These are phyloP conservation scores for Sus cebifrons DNA, from an alignment of 2,797 vertebrate species.

Conservation along the genomic window DNA sequence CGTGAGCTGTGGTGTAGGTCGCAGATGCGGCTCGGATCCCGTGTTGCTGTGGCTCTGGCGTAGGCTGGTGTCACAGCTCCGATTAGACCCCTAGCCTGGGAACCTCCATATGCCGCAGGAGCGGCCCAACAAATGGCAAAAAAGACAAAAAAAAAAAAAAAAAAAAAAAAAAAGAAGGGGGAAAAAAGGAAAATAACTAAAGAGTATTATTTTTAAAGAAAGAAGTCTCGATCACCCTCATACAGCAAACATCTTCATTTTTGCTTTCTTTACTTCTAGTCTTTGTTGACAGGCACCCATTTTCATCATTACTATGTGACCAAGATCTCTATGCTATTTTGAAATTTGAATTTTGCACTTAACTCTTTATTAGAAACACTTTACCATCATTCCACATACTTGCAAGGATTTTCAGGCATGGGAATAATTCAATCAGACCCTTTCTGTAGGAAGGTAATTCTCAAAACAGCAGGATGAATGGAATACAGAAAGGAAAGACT, in stretches of 20 bases:
- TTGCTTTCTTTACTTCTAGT: neutral
- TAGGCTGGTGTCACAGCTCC: too few species aligned
- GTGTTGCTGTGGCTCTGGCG: too few species aligned
- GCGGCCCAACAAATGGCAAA: too few species aligned
- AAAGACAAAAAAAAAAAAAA: too few species aligned
- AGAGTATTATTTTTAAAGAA: neutral
- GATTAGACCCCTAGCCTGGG: too few species aligned
- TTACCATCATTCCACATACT: neutral
- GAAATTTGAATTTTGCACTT: neutral
- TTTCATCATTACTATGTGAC: neutral
- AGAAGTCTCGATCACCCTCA: neutral
- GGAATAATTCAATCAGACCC: neutral
- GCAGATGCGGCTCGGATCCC: too few species aligned
- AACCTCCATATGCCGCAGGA: too few species aligned
- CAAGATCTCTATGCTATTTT: neutral
- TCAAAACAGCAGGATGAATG: neutral
- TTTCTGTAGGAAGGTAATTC: conserved; percentile 23
- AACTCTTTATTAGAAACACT: neutral
- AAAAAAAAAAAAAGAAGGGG: too few species aligned
- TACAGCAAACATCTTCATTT: neutral
- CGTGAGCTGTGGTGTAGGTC: too few species aligned
- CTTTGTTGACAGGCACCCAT: neutral
- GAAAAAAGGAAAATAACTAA: too few species aligned
- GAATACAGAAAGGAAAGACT: neutral
- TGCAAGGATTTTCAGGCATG: neutral